phyloP scores from a whole-genome alignment of 2,888 invertebrate genomes.

The Odontocerum albicorne region DNA sequence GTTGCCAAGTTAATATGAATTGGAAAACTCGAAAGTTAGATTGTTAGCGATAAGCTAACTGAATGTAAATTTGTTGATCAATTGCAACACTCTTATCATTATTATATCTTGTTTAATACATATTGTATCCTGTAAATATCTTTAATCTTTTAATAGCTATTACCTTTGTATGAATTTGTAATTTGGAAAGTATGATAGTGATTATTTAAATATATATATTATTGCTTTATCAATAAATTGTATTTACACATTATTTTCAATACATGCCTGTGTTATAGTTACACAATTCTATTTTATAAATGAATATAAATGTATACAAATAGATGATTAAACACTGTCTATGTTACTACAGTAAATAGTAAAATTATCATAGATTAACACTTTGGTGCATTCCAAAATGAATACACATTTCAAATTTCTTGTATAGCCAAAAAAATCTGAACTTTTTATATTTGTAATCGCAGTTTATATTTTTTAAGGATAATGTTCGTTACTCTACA shows the following conservation, averaged over 20 bases:
- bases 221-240: constrained; percentile 34
- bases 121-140: constrained; percentile 34
- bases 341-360: constrained; percentile 35
- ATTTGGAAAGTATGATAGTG: constrained; percentile 29
- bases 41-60: neutral
- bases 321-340: constrained; percentile 34
- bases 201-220: constrained; percentile 33
- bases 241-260: constrained; percentile 34
- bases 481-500: constrained; percentile 1
- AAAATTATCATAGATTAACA: constrained; percentile 33
- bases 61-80: constrained; percentile 22
- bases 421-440: constrained; percentile 2
- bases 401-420: constrained; percentile 2
- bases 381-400: constrained; percentile 36
- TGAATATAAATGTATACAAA: constrained; percentile 37
- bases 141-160: constrained; percentile 35
- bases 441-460: constrained; percentile 20
- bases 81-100: constrained; percentile 25
- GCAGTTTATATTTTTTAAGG: constrained; percentile 11
- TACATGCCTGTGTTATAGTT: constrained; percentile 35
- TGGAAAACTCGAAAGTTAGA: neutral
- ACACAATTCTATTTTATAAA: constrained; percentile 37
- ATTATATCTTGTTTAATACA: constrained; percentile 20
- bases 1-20: constrained; percentile 2
- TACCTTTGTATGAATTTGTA: constrained; percentile 34